Evolutionary conservation across 2,888 invertebrate species (phyloP).

Genomic region (Tryphoninae sp.): DNA sequence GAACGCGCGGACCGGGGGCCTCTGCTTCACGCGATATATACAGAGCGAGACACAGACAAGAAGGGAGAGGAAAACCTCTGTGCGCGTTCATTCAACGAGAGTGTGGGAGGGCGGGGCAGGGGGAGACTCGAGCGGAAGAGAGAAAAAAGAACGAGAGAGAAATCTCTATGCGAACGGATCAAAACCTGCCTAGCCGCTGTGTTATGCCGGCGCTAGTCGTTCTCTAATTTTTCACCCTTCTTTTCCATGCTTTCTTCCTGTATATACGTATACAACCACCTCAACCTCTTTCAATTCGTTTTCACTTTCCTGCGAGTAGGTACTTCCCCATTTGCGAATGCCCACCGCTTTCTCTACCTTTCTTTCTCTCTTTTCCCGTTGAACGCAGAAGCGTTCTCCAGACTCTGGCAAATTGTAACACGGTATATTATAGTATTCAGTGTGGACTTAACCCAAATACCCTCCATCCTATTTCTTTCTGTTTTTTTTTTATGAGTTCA

Average conservation of each 20-base stretch:
- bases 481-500: slow-evolving; percentile 28
- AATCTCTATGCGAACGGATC: slow-evolving; percentile 46
- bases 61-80: slow-evolving; percentile 33
- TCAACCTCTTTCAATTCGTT: slow-evolving; percentile 27
- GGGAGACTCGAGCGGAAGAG: slow-evolving; percentile 2
- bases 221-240: slow-evolving; percentile 70
- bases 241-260: slow-evolving; percentile 43
- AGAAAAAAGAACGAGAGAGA: slow-evolving; percentile 18
- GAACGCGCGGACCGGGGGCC: slow-evolving; percentile 47
- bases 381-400: slow-evolving; percentile 16
- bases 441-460: slow-evolving; percentile 19
- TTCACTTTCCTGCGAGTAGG: slow-evolving; percentile 55
- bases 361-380: slow-evolving; percentile 21
- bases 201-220: slow-evolving; percentile 57
- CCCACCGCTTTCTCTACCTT: neutral
- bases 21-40: slow-evolving; percentile 53
- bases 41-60: neutral
- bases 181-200: slow-evolving; percentile 55
- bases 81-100: slow-evolving; percentile 28
- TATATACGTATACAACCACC: neutral
- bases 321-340: slow-evolving; percentile 28
- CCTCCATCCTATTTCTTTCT: too few relatives aligned
- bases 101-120: neutral
- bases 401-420: slow-evolving; percentile 48
- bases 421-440: slow-evolving; percentile 18